phyloP scores from a whole-genome alignment of 2,113 vertebrate species.

The Tangachromis dhanisi region DNA sequence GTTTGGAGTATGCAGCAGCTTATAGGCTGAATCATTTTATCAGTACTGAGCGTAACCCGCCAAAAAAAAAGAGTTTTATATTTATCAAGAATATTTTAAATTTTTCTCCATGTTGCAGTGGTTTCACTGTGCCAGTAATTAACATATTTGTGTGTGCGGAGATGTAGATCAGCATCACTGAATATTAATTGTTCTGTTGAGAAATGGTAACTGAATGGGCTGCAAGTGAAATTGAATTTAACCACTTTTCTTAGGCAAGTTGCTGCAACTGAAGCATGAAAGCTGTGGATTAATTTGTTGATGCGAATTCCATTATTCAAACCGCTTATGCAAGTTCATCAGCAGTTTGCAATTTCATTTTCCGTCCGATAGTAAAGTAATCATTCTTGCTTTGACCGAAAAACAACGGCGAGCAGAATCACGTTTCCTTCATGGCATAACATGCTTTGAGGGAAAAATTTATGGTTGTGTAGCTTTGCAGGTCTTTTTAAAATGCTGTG shows the following conservation, averaged over 20 bases:
- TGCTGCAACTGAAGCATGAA: background rate
- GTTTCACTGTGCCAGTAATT: background rate
- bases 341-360: background rate
- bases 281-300: background rate
- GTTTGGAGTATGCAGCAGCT: background rate
- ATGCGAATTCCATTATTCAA: background rate
- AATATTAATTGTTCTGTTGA: background rate
- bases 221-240: background rate
- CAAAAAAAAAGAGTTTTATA: background rate
- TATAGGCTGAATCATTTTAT: background rate
- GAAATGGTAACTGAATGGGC: background rate
- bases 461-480: background rate
- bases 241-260: background rate
- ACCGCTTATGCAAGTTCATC: background rate
- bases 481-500: conserved; percentile 16
- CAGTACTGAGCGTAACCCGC: background rate
- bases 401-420: background rate
- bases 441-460: background rate
- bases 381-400: background rate
- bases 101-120: background rate
- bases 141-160: background rate
- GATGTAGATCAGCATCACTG: background rate
- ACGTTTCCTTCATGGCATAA: background rate
- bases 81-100: background rate
- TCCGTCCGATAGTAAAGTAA: background rate